A percentile compares a stretch with the other conserved stretches of the same genome.
Evolutionary conservation across 2,797 vertebrate species (phyloP).

Genomic region (Tragopan temminckii): DNA sequence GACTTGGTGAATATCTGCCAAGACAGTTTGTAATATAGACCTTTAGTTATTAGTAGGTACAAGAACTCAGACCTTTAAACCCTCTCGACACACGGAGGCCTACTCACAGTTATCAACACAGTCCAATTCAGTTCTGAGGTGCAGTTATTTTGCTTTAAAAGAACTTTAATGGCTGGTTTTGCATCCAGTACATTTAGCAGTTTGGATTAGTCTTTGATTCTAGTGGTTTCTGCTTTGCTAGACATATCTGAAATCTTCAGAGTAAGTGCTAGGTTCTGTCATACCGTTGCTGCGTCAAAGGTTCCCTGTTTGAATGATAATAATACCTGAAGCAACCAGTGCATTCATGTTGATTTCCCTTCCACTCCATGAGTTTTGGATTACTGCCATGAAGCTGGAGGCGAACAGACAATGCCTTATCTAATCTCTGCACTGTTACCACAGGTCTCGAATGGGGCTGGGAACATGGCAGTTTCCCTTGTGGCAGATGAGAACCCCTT

Average conservation of each 20-base stretch:
- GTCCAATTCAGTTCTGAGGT: neutral
- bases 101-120: neutral
- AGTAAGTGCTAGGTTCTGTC: neutral
- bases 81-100: neutral
- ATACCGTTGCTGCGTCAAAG: neutral
- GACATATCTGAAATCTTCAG: neutral
- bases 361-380: neutral
- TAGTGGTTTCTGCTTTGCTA: neutral
- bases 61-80: neutral
- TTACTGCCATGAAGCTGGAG: fast-evolving
- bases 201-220: neutral
- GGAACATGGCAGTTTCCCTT: constrained; percentile 89
- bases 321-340: constrained; percentile 32
- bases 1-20: neutral
- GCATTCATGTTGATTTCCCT: constrained; percentile 24
- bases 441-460: constrained; percentile 92
- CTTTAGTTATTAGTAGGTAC: neutral
- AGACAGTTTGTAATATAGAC: neutral
- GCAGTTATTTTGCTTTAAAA: neutral
- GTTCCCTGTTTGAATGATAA: constrained; percentile 43
- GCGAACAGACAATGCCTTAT: neutral
- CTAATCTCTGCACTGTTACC: neutral
- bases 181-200: neutral
- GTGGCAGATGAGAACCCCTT: constrained; percentile 98
- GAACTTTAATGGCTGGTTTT: neutral